phyloP scores from a whole-genome alignment of 2,797 vertebrate species.

The Sebastes paucispinis region DNA sequence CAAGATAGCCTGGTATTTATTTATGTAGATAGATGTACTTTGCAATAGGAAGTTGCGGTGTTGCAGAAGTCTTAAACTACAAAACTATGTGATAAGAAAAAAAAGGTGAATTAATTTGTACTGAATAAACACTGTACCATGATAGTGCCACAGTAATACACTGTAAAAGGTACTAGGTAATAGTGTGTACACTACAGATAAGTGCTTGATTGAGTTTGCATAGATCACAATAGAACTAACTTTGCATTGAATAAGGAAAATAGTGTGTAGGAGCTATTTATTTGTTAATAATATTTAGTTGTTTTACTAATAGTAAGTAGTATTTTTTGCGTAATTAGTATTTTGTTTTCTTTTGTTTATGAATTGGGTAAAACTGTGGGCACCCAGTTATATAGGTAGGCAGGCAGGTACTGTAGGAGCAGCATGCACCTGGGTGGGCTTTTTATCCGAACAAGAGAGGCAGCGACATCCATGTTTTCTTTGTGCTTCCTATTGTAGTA shows the following conservation, averaged over 20 bases:
- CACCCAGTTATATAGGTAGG: too few relatives aligned
- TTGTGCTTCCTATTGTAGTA: too few relatives aligned
- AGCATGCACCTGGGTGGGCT: too few relatives aligned
- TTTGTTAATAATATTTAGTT: too few relatives aligned
- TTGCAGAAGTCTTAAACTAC: background rate
- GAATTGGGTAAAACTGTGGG: too few relatives aligned
- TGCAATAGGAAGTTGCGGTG: background rate
- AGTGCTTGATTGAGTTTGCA: background rate
- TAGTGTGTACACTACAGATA: background rate
- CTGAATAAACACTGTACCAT: background rate
- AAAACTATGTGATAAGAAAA: background rate
- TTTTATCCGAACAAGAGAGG: too few relatives aligned
- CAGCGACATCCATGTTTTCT: too few relatives aligned
- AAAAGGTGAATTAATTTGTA: background rate
- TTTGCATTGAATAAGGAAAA: background rate
- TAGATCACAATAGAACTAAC: background rate
- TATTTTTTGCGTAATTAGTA: too few relatives aligned
- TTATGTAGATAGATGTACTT: accelerated
- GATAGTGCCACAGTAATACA: background rate
- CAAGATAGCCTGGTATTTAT: background rate
- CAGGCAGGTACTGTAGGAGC: too few relatives aligned
- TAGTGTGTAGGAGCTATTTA: too few relatives aligned
- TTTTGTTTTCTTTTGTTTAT: too few relatives aligned
- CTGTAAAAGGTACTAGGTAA: background rate
- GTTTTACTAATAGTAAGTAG: too few relatives aligned